Evolutionary conservation across 2,888 invertebrate species (phyloP).

Genomic region (Hypsopygia costalis): DNA sequence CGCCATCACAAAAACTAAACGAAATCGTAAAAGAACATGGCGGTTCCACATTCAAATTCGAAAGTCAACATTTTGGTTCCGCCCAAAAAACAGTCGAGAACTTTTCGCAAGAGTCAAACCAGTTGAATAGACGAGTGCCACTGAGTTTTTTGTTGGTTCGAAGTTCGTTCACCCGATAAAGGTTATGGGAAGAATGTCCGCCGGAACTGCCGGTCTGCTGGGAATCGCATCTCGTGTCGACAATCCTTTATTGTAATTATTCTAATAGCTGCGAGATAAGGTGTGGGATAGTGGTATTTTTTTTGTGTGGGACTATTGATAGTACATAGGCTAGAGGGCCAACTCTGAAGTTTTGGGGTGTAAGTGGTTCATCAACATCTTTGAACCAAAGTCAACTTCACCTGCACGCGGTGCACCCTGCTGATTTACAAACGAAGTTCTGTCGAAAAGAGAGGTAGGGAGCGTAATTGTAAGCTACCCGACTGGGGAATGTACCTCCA

Average conservation of each 20-base stretch:
- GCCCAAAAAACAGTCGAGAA: constrained; percentile 1
- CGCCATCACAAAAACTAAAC: not conserved
- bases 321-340: too few relatives aligned
- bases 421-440: too few relatives aligned
- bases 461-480: too few relatives aligned
- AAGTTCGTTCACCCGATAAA: constrained; percentile 27
- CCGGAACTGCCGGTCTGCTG: not conserved
- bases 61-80: constrained; percentile 2
- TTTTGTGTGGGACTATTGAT: too few relatives aligned
- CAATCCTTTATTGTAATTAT: not conserved
- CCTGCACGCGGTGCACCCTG: too few relatives aligned
- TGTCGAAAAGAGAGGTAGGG: too few relatives aligned
- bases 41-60: not conserved
- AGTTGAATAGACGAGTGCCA: constrained; percentile 20
- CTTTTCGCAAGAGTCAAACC: constrained; percentile 17
- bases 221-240: not conserved
- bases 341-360: too few relatives aligned
- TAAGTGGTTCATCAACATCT: too few relatives aligned
- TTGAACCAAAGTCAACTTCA: too few relatives aligned
- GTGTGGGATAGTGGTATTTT: too few relatives aligned
- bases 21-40: not conserved
- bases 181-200: constrained; percentile 46
- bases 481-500: too few relatives aligned
- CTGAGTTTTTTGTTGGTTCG: constrained; percentile 17
- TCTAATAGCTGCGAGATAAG: not conserved